Conservation (phyloP, 2,113 vertebrate species). For the Martes martes region DNA sequence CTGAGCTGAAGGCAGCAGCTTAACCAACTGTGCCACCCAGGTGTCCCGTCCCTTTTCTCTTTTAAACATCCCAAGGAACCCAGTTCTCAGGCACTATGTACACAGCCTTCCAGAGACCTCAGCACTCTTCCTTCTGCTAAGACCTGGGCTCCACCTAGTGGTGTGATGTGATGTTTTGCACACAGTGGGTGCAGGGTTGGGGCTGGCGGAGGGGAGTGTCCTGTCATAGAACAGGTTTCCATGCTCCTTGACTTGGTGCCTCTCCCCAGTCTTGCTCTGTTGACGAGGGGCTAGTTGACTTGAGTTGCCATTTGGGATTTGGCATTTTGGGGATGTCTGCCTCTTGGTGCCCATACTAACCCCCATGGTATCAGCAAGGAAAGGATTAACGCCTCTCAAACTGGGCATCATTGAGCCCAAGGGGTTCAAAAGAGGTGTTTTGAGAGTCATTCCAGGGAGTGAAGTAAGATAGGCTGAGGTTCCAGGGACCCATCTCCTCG, state of each 20-base stretch:
- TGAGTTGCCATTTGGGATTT: not conserved
- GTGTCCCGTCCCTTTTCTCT: not conserved
- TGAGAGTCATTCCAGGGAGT: not conserved
- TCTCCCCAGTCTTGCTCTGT: not conserved
- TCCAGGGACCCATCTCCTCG: not conserved
- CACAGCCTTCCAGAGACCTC: not conserved
- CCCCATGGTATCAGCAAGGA: not conserved
- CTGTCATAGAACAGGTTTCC: not conserved
- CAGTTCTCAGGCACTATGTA: not conserved
- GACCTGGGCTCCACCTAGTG: conserved; percentile 59
- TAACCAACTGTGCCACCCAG: no score
- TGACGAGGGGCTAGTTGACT: not conserved
- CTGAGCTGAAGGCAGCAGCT: no score
- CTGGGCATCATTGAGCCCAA: not conserved
- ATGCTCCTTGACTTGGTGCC: not conserved
- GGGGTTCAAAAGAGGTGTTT: not conserved
- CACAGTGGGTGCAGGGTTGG: not conserved
- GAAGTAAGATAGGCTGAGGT: not conserved
- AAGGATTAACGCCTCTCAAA: not conserved
- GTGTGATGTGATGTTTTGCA: not conserved
- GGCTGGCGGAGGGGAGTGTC: not conserved
- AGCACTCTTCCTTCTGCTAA: not conserved
- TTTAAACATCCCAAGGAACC: not conserved
- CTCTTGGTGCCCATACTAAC: not conserved
- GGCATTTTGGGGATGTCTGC: not conserved